Evolutionary conservation across 1,140 invertebrate species (phyloP).

Genomic region (Drosophila micromelanica): DNA sequence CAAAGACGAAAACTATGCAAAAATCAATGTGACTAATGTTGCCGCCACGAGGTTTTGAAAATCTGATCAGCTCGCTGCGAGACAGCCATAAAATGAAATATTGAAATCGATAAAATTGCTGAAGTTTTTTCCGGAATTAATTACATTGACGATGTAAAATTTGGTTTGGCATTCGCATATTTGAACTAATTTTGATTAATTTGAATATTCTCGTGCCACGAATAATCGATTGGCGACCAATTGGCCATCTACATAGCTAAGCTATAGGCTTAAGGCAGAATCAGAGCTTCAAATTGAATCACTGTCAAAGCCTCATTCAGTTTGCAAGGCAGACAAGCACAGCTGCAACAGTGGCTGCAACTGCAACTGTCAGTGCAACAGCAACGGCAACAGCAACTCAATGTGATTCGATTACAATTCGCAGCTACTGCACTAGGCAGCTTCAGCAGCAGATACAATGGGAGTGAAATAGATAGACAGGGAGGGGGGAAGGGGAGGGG

Average conservation of each 20-base stretch:
- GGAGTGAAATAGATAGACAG: not conserved
- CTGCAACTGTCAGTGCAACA: not conserved
- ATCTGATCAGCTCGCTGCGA: constrained; percentile 1
- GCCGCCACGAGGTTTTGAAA: constrained; percentile 4
- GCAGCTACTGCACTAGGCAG: constrained; percentile 29
- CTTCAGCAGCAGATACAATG: not conserved
- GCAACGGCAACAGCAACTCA: constrained; percentile 24
- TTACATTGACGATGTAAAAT: not conserved
- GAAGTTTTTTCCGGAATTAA: constrained; percentile 2
- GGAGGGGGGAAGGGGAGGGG: not conserved
- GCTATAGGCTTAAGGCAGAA: constrained; percentile 8
- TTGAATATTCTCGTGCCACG: not conserved
- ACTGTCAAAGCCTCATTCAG: constrained; percentile 47
- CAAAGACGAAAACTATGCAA: constrained; percentile 15
- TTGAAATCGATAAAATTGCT: constrained; percentile 7
- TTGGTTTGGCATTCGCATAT: not conserved
- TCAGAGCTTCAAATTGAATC: constrained; percentile 48
- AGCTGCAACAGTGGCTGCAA: constrained; percentile 16
- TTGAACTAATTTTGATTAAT: constrained; percentile 11
- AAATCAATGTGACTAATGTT: constrained; percentile 38
- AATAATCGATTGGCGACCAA: too few relatives aligned
- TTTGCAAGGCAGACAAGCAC: constrained; percentile 27
- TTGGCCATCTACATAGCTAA: not conserved
- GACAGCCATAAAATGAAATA: constrained; percentile 4
- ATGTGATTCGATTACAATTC: constrained; percentile 39